Evolutionary conservation across 2,888 invertebrate species (phyloP), one percentile per base, ranked within the genome.

Genomic region (Hypolimnas misippus): DNA sequence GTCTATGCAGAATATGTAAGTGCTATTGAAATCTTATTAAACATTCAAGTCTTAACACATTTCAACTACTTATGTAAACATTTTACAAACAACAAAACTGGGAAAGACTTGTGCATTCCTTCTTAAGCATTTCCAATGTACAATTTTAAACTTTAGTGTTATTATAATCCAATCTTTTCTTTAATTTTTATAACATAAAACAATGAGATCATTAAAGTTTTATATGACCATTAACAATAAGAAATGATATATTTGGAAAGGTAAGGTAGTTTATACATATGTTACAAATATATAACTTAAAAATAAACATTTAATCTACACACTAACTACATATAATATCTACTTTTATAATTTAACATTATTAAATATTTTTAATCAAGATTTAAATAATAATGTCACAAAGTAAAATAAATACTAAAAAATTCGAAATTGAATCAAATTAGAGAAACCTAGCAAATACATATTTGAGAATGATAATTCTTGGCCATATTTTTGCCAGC

Each of bases 131-230:
- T 12, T 38, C 35, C 35, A 38, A 38, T 38, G n/a, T 25, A 3
- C 5, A n/a, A n/a, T 12, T 38, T 38, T 4, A 38, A 38, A 3
- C 12, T 38, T 12, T 38, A n/a, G 4, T 4, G 12, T n/a, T n/a
- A 38, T n/a, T n/a, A n/a, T 3, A 35, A 12, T 12, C 2, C 10
- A 38, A 38, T 10, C 0, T 12, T n/a, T 38, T n/a, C 12, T n/a
- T 38, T 2, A 38, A 12, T n/a, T 38, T 35, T 21, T 12, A 12
- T 10, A 19, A 1, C 1, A 12, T 19, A 44, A 44, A 8, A 44
- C 10, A 44, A 46, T 46, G 44, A 46, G 44, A 46, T 46, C 44
- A 46, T 2, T 42, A 17, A 10, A 21, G 3, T 21, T 21, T 46
- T 12, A 46, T 17, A 46, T 21, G 2, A 17, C 19, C 12, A 46